Conservation (phyloP, 2,113 vertebrate species). For the Brachirus orientalis region DNA sequence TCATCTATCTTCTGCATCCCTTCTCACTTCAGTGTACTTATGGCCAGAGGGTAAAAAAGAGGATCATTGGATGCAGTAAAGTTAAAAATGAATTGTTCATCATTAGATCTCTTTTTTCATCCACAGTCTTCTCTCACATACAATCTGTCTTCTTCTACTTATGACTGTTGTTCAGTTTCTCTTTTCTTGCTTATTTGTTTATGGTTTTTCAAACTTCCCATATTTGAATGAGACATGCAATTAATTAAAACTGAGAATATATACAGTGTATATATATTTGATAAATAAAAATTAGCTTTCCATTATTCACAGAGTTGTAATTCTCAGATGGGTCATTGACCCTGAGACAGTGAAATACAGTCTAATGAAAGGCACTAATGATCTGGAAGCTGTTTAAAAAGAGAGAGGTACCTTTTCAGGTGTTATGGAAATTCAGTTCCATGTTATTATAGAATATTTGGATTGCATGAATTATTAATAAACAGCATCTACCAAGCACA, state of each 20-base stretch:
- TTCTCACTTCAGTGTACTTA: not conserved
- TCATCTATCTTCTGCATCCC: not conserved
- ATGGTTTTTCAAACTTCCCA: too few relatives aligned
- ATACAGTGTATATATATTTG: too few relatives aligned
- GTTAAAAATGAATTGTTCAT: constrained; percentile 18
- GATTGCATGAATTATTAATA: not conserved
- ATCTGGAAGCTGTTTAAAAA: not conserved
- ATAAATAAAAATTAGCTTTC: too few relatives aligned
- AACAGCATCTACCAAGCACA: not conserved
- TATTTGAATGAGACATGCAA: too few relatives aligned
- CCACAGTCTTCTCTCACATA: constrained; percentile 48
- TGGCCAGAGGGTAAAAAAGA: not conserved
- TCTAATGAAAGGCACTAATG: too few relatives aligned
- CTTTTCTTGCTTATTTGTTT: too few relatives aligned
- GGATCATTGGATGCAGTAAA: not conserved
- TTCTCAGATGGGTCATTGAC: not conserved
- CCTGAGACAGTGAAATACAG: not conserved
- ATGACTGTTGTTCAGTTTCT: not conserved
- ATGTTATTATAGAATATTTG: too few relatives aligned
- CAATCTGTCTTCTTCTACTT: constrained; percentile 31
- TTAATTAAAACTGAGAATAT: too few relatives aligned
- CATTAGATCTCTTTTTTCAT: constrained; percentile 1
- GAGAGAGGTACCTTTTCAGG: rapidly evolving
- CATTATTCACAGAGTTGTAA: not conserved
- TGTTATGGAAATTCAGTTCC: not conserved